A percentile compares a stretch with the other conserved stretches of the same genome.
Evolutionary conservation across 2,888 invertebrate species (phyloP).

Genomic region (Choristoneura rosaceana): DNA sequence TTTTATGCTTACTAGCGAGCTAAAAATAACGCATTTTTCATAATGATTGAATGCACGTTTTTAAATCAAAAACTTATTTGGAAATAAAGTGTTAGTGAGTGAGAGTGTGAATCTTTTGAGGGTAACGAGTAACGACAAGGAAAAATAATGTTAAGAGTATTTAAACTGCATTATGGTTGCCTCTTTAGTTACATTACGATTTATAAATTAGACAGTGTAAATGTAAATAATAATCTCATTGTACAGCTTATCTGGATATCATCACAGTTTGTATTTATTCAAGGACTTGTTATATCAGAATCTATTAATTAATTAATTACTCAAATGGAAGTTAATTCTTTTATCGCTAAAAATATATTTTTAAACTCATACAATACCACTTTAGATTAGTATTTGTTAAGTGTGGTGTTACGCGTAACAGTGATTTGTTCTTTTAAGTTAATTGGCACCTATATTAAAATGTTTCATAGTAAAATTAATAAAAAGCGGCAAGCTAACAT

Average conservation of each 20-base stretch:
- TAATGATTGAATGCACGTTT: background rate
- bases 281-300: background rate
- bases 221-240: background rate
- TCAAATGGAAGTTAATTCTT: background rate
- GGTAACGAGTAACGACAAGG: background rate
- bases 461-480: slow-evolving; percentile 66
- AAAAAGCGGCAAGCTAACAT: slow-evolving; percentile 48
- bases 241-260: background rate
- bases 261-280: background rate
- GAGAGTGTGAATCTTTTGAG: background rate
- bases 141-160: background rate
- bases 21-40: background rate
- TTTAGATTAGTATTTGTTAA: background rate
- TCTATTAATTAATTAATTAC: background rate
- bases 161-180: background rate
- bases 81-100: background rate
- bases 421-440: background rate
- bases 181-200: background rate
- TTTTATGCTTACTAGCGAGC: background rate
- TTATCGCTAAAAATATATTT: background rate
- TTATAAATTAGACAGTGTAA: background rate
- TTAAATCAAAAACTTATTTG: background rate
- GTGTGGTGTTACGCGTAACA: background rate
- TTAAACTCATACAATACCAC: background rate
- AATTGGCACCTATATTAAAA: slow-evolving; percentile 44